These are phyloP conservation scores for Vanacampus margaritifer DNA, from an alignment of 2,113 vertebrate species.

Conservation along the genomic window DNA sequence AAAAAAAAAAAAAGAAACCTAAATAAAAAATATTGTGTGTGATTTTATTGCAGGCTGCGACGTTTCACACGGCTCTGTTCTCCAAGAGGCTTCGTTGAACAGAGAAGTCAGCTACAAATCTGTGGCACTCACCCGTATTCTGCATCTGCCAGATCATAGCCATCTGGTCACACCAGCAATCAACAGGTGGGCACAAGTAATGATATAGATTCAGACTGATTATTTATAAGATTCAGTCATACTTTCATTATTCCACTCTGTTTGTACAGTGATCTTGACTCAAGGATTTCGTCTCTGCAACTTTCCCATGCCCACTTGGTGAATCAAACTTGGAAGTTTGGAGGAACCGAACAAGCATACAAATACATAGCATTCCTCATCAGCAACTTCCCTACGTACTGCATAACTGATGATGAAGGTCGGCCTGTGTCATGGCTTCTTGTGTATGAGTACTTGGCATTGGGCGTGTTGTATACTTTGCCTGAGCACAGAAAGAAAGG, in stretches of 20 bases:
- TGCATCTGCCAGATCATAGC: constrained; percentile 50
- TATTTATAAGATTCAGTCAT: too few species aligned
- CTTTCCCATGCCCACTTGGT: constrained; percentile 35
- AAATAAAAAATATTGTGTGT: neutral
- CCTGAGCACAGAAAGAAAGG: constrained; percentile 8
- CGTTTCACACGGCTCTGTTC: constrained; percentile 14
- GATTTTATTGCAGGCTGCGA: constrained; percentile 44
- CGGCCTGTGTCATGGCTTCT: constrained; percentile 6
- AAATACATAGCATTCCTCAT: neutral
- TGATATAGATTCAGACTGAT: too few species aligned
- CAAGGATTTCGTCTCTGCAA: constrained; percentile 46
- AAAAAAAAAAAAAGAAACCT: too few species aligned
- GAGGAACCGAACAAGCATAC: neutral
- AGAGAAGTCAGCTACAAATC: constrained; percentile 20
- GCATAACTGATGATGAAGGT: constrained; percentile 1
- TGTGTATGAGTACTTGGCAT: neutral
- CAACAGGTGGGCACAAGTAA: constrained; percentile 35
- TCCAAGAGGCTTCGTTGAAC: constrained; percentile 44
- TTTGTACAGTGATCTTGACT: constrained; percentile 7
- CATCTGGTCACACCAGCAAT: constrained; percentile 21
- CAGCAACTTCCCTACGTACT: constrained; percentile 4
- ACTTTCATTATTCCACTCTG: too few species aligned
- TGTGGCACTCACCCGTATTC: constrained; percentile 24
- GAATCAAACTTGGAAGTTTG: constrained; percentile 18
- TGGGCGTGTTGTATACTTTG: constrained; percentile 6